Evolutionary conservation across 2,888 invertebrate genomes (phyloP).

Genomic region (Sympetrum striolatum): DNA sequence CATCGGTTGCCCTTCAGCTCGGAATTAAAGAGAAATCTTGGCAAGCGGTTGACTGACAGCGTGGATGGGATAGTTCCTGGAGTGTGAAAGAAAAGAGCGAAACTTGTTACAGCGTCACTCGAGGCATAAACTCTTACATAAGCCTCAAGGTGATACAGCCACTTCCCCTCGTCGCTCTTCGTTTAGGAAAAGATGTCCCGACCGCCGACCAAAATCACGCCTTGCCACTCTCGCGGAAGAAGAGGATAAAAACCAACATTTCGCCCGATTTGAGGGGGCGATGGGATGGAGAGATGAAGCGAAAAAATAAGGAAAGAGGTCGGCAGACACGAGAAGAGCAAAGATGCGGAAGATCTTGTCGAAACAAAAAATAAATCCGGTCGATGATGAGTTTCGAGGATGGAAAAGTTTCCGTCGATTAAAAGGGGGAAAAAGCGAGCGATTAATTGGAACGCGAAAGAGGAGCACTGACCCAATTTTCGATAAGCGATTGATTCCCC

Average conservation of each 20-base stretch:
- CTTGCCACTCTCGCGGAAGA: not conserved
- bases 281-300: not conserved
- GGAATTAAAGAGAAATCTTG: not conserved
- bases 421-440: not conserved
- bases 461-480: not conserved
- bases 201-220: not conserved
- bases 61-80: not conserved
- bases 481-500: not conserved
- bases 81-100: not conserved
- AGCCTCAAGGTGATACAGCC: not conserved
- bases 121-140: not conserved
- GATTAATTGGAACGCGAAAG: not conserved
- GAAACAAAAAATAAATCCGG: not conserved
- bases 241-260: not conserved
- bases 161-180: not conserved
- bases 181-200: slow-evolving; percentile 13
- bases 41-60: not conserved
- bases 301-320: not conserved
- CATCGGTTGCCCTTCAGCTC: not conserved
- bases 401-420: not conserved
- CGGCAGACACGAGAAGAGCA: not conserved
- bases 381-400: not conserved
- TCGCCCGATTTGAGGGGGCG: not conserved
- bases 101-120: not conserved
- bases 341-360: not conserved